These are phyloP conservation scores for Amyelois transitella DNA, from an alignment of 1,140 invertebrate species.

Conservation along the genomic window DNA sequence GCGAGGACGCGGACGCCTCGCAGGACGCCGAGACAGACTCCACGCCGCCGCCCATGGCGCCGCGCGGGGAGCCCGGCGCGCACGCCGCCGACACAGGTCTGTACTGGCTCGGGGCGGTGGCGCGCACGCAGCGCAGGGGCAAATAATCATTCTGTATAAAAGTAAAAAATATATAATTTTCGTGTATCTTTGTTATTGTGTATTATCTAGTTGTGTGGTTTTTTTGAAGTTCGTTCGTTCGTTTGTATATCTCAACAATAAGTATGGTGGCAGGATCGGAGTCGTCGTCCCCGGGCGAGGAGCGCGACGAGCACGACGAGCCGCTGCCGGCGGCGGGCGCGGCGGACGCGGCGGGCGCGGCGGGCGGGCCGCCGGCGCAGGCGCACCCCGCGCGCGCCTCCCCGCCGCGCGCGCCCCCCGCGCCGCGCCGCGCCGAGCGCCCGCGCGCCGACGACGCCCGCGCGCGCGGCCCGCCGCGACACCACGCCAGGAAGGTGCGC, in stretches of 20 bases:
- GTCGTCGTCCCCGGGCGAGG: constrained; percentile 10
- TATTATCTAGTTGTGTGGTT: too few species aligned
- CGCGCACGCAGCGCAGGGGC: constrained; percentile 6
- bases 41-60: not conserved
- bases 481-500: constrained; percentile 10
- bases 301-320: constrained; percentile 3
- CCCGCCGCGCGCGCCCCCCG: constrained; percentile 1
- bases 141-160: too few species aligned
- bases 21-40: not conserved
- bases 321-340: constrained; percentile 9
- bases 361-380: not conserved
- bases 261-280: constrained; percentile 4
- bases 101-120: not conserved
- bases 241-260: too few species aligned
- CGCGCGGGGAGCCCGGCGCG: constrained; percentile 7
- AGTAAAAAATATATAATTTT: too few species aligned
- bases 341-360: constrained; percentile 12
- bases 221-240: too few species aligned
- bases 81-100: constrained; percentile 5
- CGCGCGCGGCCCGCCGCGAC: not conserved
- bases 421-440: constrained; percentile 6
- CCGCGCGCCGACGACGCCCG: too few species aligned
- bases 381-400: not conserved
- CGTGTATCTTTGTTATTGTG: too few species aligned
- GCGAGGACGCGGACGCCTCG: constrained; percentile 32